These are phyloP conservation scores for Fissipunctia ypsillon DNA, from an alignment of 2,888 invertebrate species.

Conservation along the genomic window DNA sequence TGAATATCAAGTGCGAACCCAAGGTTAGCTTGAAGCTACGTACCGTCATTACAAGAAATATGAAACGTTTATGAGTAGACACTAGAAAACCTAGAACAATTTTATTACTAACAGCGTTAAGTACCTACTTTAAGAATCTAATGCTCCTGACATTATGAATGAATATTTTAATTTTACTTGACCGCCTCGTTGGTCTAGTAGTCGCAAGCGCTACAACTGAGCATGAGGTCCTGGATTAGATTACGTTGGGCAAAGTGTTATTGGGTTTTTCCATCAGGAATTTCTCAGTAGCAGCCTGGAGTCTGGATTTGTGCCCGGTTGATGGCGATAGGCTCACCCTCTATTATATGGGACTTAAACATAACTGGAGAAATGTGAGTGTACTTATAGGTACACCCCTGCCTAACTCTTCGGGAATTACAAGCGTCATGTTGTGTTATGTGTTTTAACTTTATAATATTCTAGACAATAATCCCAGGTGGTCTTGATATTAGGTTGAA, in stretches of 20 bases:
- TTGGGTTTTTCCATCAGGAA: neutral
- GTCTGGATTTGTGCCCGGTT: neutral
- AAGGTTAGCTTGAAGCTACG: neutral
- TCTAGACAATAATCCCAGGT: slow-evolving; percentile 18
- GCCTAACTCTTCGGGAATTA: neutral
- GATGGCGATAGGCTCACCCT: neutral
- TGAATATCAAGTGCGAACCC: slow-evolving; percentile 3
- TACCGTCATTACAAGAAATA: slow-evolving; percentile 5
- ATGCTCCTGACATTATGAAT: slow-evolving; percentile 6
- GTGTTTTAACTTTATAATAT: slow-evolving; percentile 7
- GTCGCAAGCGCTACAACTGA: neutral
- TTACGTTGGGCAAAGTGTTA: neutral
- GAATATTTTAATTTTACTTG: neutral
- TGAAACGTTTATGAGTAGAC: slow-evolving; percentile 6
- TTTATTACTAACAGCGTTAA: slow-evolving; percentile 3
- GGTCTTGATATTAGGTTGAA: slow-evolving; percentile 15
- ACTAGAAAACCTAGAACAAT: slow-evolving; percentile 13
- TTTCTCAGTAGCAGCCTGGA: neutral
- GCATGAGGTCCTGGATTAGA: neutral
- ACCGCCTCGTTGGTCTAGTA: neutral
- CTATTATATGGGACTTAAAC: neutral
- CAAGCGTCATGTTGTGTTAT: neutral
- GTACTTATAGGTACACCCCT: neutral
- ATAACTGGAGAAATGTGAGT: neutral
- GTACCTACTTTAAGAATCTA: neutral